Percentiles rank a stretch among this genome's conserved stretches.
Conservation (phyloP, 2,888 invertebrate genomes). For the Mechanitis messenoides region DNA sequence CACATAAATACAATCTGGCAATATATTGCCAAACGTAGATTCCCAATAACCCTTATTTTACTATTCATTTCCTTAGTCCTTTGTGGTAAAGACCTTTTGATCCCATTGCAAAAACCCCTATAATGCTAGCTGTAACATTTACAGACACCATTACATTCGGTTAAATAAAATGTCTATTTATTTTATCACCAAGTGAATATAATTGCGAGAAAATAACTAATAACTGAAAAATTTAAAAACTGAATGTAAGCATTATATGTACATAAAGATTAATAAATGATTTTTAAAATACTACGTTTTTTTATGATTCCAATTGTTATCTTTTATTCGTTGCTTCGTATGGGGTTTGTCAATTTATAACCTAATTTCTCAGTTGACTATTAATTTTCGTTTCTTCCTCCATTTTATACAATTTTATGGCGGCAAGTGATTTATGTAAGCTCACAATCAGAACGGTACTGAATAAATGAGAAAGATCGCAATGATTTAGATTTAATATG, state of each 20-base stretch:
- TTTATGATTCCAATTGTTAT: too few species aligned
- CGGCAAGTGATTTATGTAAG: background rate
- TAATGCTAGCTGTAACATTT: slow-evolving; percentile 3
- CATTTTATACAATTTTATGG: slow-evolving; percentile 7
- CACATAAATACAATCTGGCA: slow-evolving; percentile 4
- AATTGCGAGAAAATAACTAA: too few species aligned
- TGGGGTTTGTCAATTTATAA: slow-evolving; percentile 4
- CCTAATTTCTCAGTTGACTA: slow-evolving; percentile 6
- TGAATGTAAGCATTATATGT: too few species aligned
- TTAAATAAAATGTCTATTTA: background rate
- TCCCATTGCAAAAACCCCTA: slow-evolving; percentile 4
- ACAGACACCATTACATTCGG: background rate
- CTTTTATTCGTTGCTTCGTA: background rate
- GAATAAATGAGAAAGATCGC: background rate
- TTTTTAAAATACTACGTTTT: too few species aligned
- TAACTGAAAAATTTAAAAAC: too few species aligned
- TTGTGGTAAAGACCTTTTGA: slow-evolving; percentile 3
- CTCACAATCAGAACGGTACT: slow-evolving; percentile 1
- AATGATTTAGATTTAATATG: too few species aligned
- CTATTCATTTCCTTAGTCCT: slow-evolving; percentile 21
- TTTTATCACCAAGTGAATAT: too few species aligned
- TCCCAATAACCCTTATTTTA: slow-evolving; percentile 23
- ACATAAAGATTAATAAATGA: too few species aligned
- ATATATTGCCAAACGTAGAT: slow-evolving; percentile 9
- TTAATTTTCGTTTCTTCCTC: slow-evolving; percentile 3